phyloP scores from a whole-genome alignment of 2,888 invertebrate genomes.

The Rosalia funebris region DNA sequence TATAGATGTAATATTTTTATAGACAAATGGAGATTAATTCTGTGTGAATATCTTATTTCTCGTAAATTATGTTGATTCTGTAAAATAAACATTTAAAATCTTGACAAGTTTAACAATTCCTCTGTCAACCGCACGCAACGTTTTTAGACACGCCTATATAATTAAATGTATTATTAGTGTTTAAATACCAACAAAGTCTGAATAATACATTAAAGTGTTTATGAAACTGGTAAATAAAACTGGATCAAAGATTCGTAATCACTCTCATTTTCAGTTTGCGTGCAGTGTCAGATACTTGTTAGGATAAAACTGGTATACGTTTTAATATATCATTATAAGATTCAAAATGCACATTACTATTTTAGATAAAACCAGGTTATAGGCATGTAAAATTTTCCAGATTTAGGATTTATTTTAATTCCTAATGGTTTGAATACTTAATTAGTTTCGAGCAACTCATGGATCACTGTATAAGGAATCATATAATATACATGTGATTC shows the following conservation, averaged over 20 bases:
- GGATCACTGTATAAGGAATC: too few species aligned
- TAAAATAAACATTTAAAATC: conserved; percentile 37
- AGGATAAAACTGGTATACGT: conserved; percentile 38
- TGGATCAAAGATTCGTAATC: conserved; percentile 28
- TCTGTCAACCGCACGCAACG: conserved; percentile 39
- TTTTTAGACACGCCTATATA: conserved; percentile 26
- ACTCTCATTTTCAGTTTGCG: conserved; percentile 36
- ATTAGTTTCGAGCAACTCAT: too few species aligned
- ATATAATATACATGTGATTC: too few species aligned
- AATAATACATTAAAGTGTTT: conserved; percentile 39
- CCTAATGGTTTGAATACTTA: too few species aligned
- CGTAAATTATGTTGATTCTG: conserved; percentile 38
- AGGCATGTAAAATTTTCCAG: too few species aligned
- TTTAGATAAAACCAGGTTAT: too few species aligned
- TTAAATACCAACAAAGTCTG: conserved; percentile 37
- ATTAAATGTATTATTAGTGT: conserved; percentile 36
- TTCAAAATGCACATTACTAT: too few species aligned
- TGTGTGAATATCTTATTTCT: not conserved
- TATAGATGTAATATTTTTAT: too few species aligned
- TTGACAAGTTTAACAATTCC: conserved; percentile 33
- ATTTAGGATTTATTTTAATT: too few species aligned
- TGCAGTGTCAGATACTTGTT: conserved; percentile 37
- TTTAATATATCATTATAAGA: conserved; percentile 39
- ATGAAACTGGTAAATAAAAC: conserved; percentile 37
- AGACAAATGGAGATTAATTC: too few species aligned